Evolutionary conservation across 2,888 invertebrate genomes (phyloP).

Genomic region (Leucophenga montana): DNA sequence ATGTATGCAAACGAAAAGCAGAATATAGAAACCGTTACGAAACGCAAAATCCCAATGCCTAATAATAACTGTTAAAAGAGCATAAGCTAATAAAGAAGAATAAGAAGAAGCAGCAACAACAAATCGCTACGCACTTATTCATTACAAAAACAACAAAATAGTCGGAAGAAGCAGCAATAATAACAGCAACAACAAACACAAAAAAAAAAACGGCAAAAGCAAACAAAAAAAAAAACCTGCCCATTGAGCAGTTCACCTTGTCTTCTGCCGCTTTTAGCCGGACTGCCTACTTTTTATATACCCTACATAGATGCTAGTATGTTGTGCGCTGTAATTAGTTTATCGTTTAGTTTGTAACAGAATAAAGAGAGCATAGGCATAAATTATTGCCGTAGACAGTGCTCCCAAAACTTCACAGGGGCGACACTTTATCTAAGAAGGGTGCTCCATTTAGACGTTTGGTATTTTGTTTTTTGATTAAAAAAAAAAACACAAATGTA

Average conservation of each 20-base stretch:
- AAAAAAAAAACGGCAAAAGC: not conserved
- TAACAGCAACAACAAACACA: not conserved
- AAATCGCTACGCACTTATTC: conserved; percentile 18
- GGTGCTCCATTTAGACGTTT: no score
- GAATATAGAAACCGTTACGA: conserved; percentile 50
- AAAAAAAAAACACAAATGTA: no score
- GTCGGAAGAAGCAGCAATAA: conserved; percentile 31
- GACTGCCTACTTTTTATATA: not conserved
- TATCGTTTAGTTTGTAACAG: no score
- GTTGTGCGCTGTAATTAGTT: no score
- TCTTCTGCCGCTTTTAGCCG: conserved; percentile 36
- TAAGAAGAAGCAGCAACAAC: conserved; percentile 6
- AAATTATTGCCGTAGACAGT: no score
- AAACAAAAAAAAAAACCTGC: conserved; percentile 32
- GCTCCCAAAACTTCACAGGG: no score
- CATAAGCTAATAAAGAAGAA: conserved; percentile 4
- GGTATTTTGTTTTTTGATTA: no score
- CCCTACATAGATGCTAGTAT: not conserved
- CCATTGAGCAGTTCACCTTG: conserved; percentile 50
- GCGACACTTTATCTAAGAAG: no score
- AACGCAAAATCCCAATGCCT: conserved; percentile 2
- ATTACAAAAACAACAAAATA: conserved; percentile 22
- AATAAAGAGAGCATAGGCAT: no score
- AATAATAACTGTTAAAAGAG: conserved; percentile 1
- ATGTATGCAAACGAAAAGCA: no score